Base-by-base conservation (phyloP, 2,797 vertebrate species). In the Lithobates sylvaticus region DNA sequence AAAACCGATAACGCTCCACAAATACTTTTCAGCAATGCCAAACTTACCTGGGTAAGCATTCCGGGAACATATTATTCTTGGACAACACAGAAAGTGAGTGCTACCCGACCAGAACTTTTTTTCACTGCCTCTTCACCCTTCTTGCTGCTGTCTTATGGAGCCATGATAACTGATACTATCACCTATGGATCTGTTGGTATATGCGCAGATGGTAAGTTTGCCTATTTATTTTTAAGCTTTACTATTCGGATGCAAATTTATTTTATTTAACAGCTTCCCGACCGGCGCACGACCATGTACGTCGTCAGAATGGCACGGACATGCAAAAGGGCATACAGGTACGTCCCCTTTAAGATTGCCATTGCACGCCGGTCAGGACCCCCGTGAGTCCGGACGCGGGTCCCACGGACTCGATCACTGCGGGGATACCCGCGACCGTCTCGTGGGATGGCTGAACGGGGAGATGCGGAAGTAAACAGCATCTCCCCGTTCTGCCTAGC, bases 61-160 rank as follows among this genome's bases (percentile, higher is more conserved):
- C 50, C 70, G 0, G 90, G 88, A 67, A 92, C 91, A 0, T 90
- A 91, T 3, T 95, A 91, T 85, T 95, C 94, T 74, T 96, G 93
- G 93, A 58, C 90, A 10, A 64, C 1, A 79, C 61, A 85, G 6
- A 0, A 44, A 15, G 65, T 4, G 0, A 69, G 89, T 15, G 4
- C 1, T 34, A 64, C 16, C 18, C 44, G 6, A 39, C 12, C 26
- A 2, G 15, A 71, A 1, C 0, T 44, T 26, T 0, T 81, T 23
- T 29, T 21, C 32, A 81, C 26, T 10, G 16, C 44, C 10, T 23
- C 47, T 36, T 72, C 79, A n/a, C 68, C 47, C 16, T 81, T 81
- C 44, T 47, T 72, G 68, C 21, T 81, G 27, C 50, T 81, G 9
- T 81, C 79, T n/a, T 81, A 61, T 42, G 79, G 79, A 50, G 10